Evolutionary conservation across 2,113 vertebrate species (phyloP), one percentile per base, ranked within the genome.

Genomic region (Phalacrocorax brasilianus): DNA sequence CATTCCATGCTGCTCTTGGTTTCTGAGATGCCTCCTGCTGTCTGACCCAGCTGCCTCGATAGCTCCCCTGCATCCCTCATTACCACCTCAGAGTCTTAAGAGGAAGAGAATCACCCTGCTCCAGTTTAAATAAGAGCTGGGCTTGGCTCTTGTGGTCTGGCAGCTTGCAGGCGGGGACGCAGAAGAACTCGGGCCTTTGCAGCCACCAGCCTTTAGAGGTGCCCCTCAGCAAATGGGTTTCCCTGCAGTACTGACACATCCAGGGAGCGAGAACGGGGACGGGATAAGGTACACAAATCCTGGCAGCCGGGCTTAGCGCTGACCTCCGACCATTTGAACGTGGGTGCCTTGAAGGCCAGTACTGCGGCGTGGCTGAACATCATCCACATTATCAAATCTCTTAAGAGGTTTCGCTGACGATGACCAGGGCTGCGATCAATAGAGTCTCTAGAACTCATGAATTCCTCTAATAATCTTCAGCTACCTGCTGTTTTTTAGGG

Each of bases 281-380:
- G 35, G 53, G 35, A 7, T 2, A 5, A 30, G 59, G 26, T 1
- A 12, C 62, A 33, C 55, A 5, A 67, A n/a, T 2, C 70, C 70
- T 27, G n/a, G 28, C 63, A n/a, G 21, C 24, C 0, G 3, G 70
- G 32, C 24, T 67, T 19, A 30, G 47, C 61, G 74, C 49, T 12
- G 1, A 16, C 7, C 42, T 52, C 71, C 85, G 62, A 7, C 47
- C 58, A n/a, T 12, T 5, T n/a, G 59, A 28, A 14, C 0, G 0
- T 3, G 74, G 45, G 63, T 50, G 59, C 30, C n/a, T 33, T 14
- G 81, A 27, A 24, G 85, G 53, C 12, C 71, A 56, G 44, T 8
- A n/a, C 23, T 50, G 74, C 56, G 24, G 23, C 1, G 2, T 27
- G 81, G 28, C 72, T 42, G 77, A 27, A 24, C 91, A 10, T 5